Base-by-base conservation (phyloP, 1,140 invertebrate species). In the Platyura marginata region DNA sequence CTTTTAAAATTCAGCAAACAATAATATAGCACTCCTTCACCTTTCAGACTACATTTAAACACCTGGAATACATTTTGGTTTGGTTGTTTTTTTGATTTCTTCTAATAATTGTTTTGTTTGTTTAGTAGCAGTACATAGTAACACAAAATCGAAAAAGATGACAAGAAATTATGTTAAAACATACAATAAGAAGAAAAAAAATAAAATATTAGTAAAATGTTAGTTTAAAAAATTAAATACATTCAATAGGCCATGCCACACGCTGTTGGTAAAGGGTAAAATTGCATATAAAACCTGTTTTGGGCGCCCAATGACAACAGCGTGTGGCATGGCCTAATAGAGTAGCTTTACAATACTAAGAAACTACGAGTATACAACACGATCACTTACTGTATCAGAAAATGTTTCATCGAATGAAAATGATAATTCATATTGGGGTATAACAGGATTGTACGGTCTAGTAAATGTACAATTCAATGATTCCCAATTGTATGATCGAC, bases 401-500 rank as follows among this genome's bases (percentile, higher is more conserved):
- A 11, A 19, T 8, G 3, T 29, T 16, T 18, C 40, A 41, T 32
- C 16, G 13, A n/a, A 41, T 25, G 18, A 32, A 41, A 15, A 1
- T 29, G 15, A 29, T 13, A 41, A 25, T 16, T 16, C 21, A 49
- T 73, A 77, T 19, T 57, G 64, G 9, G 75, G 75, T 40, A 54
- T 50, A 3, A 75, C 62, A 45, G 56, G 64, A 51, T 70, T 70
- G 1, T 61, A 48, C 2, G 64, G 61, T 22, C 64, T 62, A 2
- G 57, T 66, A 75, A 77, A 83, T 8, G 66, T 63, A 49, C 79
- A 83, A 2, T 62, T 72, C 21, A 81, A 53, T 45, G 67, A 71
- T 41, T 78, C 65, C 65, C 74, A 74, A 54, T 81, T 79, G 25
- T 66, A 54, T n/a, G 75, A 75, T 15, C 73, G 54, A 48, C 79